phyloP scores from a whole-genome alignment of 2,797 vertebrate genomes.

The Pseudochirops corinnae region DNA sequence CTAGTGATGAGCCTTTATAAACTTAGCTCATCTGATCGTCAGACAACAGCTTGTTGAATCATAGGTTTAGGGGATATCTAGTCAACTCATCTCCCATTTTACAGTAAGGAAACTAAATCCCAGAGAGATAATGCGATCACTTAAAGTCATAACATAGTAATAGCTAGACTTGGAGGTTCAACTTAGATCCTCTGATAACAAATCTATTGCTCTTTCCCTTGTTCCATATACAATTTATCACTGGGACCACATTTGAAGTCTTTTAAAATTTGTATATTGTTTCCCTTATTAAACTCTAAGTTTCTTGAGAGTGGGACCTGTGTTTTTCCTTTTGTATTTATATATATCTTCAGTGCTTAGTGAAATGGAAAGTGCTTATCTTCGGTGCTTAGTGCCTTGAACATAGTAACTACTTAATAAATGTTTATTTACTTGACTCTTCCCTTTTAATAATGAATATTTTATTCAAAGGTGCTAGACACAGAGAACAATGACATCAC shows the following conservation, averaged over 20 bases:
- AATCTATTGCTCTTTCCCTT: not conserved
- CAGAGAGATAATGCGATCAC: not conserved
- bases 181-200: not conserved
- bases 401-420: not conserved
- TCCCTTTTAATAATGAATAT: not conserved
- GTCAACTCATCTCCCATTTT: not conserved
- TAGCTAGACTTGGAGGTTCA: not conserved
- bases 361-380: not conserved
- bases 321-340: not conserved
- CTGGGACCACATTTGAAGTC: not conserved
- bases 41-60: too few relatives aligned
- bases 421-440: not conserved
- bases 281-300: not conserved
- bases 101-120: not conserved
- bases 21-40: not conserved
- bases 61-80: not conserved
- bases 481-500: not conserved
- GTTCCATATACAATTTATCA: not conserved
- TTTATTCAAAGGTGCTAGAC: not conserved
- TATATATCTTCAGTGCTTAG: not conserved
- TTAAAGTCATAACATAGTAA: not conserved
- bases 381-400: not conserved
- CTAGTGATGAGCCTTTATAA: not conserved
- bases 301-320: not conserved
- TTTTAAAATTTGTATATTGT: not conserved